Evolutionary conservation across 2,113 vertebrate species (phyloP).

Genomic region (Bettongia penicillata): DNA sequence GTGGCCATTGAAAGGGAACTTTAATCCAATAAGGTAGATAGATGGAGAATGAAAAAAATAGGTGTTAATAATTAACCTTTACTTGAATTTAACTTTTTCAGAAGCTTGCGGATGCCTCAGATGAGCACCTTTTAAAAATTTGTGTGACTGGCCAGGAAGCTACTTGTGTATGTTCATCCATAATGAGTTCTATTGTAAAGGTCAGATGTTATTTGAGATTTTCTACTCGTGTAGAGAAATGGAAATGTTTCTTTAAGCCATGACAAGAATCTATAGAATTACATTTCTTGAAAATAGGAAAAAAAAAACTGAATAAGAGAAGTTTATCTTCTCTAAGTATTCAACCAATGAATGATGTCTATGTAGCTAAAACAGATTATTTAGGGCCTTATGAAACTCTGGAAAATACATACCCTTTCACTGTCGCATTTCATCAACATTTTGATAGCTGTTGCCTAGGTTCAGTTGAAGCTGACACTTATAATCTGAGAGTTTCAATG

Average conservation of each 20-base stretch:
- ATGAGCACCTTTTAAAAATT: neutral
- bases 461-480: constrained; percentile 38
- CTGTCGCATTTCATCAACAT: neutral
- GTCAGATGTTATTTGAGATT: neutral
- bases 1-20: neutral
- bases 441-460: constrained; percentile 37
- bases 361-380: neutral
- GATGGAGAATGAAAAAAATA: neutral
- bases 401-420: neutral
- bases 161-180: neutral
- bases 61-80: neutral
- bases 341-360: neutral
- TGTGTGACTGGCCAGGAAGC: neutral
- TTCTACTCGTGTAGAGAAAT: neutral
- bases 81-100: neutral
- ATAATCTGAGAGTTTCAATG: neutral
- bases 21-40: neutral
- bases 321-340: constrained; percentile 20
- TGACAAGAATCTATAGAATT: neutral
- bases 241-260: neutral
- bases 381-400: neutral
- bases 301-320: neutral
- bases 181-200: neutral
- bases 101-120: neutral
- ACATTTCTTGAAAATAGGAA: neutral